phyloP scores from a whole-genome alignment of 2,113 vertebrate genomes.

The Corythoichthys intestinalis region DNA sequence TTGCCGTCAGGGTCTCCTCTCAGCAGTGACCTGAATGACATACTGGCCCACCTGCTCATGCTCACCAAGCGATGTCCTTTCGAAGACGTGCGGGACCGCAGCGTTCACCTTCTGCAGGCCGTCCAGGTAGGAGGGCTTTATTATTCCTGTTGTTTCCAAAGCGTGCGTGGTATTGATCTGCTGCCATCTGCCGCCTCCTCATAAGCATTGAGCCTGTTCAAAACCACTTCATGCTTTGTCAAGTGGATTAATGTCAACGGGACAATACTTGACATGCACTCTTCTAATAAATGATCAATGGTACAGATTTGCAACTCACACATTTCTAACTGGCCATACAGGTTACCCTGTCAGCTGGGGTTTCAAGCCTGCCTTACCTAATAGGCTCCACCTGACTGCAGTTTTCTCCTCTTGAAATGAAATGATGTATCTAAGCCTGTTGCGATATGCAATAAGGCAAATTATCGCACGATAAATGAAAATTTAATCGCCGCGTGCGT shows the following conservation, averaged over 20 bases:
- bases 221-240: slow-evolving; percentile 8
- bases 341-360: background rate
- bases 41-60: slow-evolving; percentile 86
- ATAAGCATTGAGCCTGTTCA: slow-evolving; percentile 8
- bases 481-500: no score
- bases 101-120: slow-evolving; percentile 71
- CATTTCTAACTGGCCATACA: background rate
- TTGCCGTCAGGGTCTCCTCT: slow-evolving; percentile 18
- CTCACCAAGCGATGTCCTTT: slow-evolving; percentile 88
- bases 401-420: background rate
- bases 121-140: slow-evolving; percentile 79
- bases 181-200: slow-evolving; percentile 42
- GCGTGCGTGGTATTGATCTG: slow-evolving; percentile 26
- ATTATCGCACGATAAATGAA: no score
- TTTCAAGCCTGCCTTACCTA: background rate
- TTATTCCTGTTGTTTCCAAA: background rate
- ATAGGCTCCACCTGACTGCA: background rate
- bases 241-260: slow-evolving; percentile 22
- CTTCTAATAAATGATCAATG: background rate
- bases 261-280: slow-evolving; percentile 4
- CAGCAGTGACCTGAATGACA: slow-evolving; percentile 76
- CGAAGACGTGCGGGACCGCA: slow-evolving; percentile 80
- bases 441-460: no score
- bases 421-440: no score
- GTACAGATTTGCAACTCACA: background rate